A percentile compares a stretch with the other conserved stretches of the same genome.
phyloP scores from a whole-genome alignment of 2,888 invertebrate species.

The Drosophila suboccidentalis region DNA sequence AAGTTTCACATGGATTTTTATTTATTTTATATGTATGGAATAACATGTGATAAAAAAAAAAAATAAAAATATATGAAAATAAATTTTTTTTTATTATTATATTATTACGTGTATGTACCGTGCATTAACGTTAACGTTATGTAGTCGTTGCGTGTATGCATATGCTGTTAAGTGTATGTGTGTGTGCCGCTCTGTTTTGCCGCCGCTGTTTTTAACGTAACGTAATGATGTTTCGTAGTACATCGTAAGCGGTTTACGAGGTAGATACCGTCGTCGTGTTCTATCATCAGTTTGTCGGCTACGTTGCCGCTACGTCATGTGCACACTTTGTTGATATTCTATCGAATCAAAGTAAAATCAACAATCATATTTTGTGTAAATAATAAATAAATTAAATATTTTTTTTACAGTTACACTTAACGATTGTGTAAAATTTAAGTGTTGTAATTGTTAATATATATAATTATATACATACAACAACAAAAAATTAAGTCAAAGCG shows the following conservation, averaged over 20 bases:
- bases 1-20: slow-evolving; percentile 28
- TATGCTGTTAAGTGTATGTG: slow-evolving; percentile 11
- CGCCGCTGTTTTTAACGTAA: slow-evolving; percentile 60
- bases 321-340: slow-evolving; percentile 48
- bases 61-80: slow-evolving; percentile 15
- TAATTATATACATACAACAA: slow-evolving; percentile 34
- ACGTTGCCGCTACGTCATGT: slow-evolving; percentile 52
- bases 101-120: slow-evolving; percentile 46
- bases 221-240: slow-evolving; percentile 45
- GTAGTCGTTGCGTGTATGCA: slow-evolving; percentile 42
- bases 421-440: slow-evolving; percentile 64
- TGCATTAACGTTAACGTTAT: slow-evolving; percentile 44
- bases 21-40: slow-evolving; percentile 7
- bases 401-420: slow-evolving; percentile 61
- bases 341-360: slow-evolving; percentile 18
- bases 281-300: slow-evolving; percentile 30
- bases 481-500: slow-evolving; percentile 22
- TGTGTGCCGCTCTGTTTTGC: slow-evolving; percentile 54
- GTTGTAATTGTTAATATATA: slow-evolving; percentile 63
- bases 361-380: slow-evolving; percentile 13
- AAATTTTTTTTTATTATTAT: slow-evolving; percentile 39
- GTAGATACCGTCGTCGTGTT: slow-evolving; percentile 22
- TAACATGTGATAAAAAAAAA: slow-evolving; percentile 13
- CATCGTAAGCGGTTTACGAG: slow-evolving; percentile 41
- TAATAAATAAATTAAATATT: slow-evolving; percentile 23